Percentiles rank a stretch among this genome's conserved stretches.
Conservation (phyloP, 2,888 invertebrate species). For the Trissolcus brochymenae region DNA sequence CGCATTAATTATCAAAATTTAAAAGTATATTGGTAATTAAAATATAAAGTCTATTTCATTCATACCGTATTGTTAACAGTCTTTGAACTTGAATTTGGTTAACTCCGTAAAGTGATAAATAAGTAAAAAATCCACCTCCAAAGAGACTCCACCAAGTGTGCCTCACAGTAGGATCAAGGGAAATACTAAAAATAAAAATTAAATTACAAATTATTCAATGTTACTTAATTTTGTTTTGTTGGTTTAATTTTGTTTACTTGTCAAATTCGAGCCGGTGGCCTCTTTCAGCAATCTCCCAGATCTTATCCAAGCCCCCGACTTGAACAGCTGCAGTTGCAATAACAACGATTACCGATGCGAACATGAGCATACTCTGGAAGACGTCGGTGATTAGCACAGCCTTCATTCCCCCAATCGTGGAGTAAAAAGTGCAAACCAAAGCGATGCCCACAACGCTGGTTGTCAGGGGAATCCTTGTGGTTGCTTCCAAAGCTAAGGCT, state of each 20-base stretch:
- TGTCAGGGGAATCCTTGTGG: slow-evolving; percentile 86
- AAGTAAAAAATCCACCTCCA: slow-evolving; percentile 89
- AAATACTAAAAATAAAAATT: slow-evolving; percentile 78
- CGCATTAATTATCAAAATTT: no score
- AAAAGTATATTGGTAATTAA: no score
- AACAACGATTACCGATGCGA: slow-evolving; percentile 87
- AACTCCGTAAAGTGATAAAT: slow-evolving; percentile 88
- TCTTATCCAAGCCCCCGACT: slow-evolving; percentile 83
- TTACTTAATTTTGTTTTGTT: neutral
- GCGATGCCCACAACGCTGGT: slow-evolving; percentile 86
- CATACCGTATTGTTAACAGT: slow-evolving; percentile 81
- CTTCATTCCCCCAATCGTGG: slow-evolving; percentile 93
- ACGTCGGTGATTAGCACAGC: slow-evolving; percentile 92
- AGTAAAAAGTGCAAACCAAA: slow-evolving; percentile 90
- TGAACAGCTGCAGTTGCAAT: slow-evolving; percentile 85
- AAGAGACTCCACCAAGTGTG: slow-evolving; percentile 90
- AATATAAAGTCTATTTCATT: no score
- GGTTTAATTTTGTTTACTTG: slow-evolving; percentile 79
- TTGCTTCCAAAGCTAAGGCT: slow-evolving; percentile 90
- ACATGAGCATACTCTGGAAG: slow-evolving; percentile 91
- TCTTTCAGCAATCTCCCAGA: slow-evolving; percentile 84
- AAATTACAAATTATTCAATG: neutral
- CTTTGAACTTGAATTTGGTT: slow-evolving; percentile 91
- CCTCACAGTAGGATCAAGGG: slow-evolving; percentile 87
- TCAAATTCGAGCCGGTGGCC: slow-evolving; percentile 84